Percentiles rank a stretch among this genome's conserved stretches.
Conservation (phyloP, 2,797 vertebrate genomes). For the Urosaurus nigricauda region DNA sequence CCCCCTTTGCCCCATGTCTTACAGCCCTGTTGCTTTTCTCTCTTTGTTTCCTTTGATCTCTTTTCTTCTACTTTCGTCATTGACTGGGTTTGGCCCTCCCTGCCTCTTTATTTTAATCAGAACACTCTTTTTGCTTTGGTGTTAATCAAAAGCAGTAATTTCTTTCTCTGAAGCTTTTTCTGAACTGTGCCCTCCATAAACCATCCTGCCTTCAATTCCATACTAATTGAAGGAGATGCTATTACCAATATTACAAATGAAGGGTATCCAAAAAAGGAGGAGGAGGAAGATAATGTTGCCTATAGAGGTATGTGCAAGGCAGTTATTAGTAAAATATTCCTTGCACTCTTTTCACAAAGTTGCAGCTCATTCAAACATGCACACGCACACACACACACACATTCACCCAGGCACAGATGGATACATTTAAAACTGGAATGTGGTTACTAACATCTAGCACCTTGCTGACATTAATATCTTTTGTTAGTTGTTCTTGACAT, state of each 20-base stretch:
- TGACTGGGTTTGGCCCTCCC: conserved; percentile 27
- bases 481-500: conserved; percentile 15
- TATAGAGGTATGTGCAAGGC: not conserved
- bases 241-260: conserved; percentile 35
- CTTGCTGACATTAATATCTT: conserved; percentile 11
- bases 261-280: conserved; percentile 15
- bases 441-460: conserved; percentile 18
- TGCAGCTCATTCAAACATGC: not conserved
- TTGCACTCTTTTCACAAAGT: not conserved
- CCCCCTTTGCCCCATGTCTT: conserved; percentile 32
- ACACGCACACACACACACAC: not conserved
- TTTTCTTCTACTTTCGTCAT: conserved; percentile 51
- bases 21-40: conserved; percentile 42
- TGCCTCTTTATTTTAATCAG: conserved; percentile 63
- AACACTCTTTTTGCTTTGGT: conserved; percentile 51
- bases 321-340: conserved; percentile 38
- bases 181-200: conserved; percentile 40
- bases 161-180: conserved; percentile 52
- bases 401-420: not conserved
- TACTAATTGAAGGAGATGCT: conserved; percentile 44
- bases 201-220: conserved; percentile 44
- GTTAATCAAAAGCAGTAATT: conserved; percentile 61
- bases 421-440: conserved; percentile 21
- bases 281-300: conserved; percentile 12
- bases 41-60: conserved; percentile 58